phyloP scores from a whole-genome alignment of 37 sponge, comb jelly and placozoan genomes.

The Sycon ciliatum region DNA sequence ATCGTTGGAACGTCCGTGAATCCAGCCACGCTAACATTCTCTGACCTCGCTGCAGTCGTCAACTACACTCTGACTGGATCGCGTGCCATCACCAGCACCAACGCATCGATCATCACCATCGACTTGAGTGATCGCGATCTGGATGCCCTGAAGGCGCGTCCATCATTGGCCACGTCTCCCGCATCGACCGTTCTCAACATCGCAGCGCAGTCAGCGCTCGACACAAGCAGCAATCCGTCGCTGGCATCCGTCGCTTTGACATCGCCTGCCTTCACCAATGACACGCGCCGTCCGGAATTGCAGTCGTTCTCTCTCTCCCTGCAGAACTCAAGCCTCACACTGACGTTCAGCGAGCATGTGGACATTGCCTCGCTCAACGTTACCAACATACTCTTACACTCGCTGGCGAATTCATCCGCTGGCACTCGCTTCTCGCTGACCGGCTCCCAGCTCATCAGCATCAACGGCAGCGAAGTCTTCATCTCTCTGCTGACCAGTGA shows the following conservation, averaged over 20 bases:
- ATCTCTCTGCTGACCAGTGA: conserved; percentile 39
- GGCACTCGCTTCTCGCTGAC: no score
- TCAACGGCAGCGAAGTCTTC: conserved; percentile 27
- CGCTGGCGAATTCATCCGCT: no score
- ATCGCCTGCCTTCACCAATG: conserved; percentile 25
- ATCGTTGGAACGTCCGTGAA: conserved; percentile 43
- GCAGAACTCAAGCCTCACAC: conserved; percentile 35
- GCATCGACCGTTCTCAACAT: conserved; percentile 40
- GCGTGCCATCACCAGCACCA: conserved; percentile 18
- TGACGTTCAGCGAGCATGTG: conserved; percentile 56
- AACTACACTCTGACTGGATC: conserved; percentile 43
- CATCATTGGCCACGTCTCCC: background rate
- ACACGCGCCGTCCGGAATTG: conserved; percentile 45
- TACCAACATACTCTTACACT: conserved; percentile 30
- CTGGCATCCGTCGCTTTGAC: conserved; percentile 18
- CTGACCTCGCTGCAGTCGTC: background rate
- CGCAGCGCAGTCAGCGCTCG: conserved; percentile 32
- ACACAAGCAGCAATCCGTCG: conserved; percentile 31
- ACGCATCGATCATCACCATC: conserved; percentile 15
- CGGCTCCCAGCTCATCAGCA: no score
- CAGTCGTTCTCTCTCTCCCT: conserved; percentile 42
- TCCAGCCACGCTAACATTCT: conserved; percentile 47
- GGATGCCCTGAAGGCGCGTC: background rate
- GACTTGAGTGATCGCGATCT: background rate
- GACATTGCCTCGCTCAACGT: conserved; percentile 33